Conservation (phyloP, 2,888 invertebrate genomes). For the Erpobdella octoculata region DNA sequence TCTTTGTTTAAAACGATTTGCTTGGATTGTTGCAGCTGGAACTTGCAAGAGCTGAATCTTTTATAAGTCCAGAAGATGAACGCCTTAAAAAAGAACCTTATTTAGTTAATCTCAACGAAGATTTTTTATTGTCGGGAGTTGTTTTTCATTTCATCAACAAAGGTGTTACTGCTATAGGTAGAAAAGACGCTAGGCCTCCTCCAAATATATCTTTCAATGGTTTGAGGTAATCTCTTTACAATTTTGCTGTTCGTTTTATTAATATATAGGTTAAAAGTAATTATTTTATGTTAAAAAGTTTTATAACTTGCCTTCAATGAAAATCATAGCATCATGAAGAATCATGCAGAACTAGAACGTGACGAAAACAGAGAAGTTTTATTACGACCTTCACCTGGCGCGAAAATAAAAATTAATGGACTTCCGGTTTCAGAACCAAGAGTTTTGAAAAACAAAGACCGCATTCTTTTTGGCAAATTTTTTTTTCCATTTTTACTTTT, state of each 20-base stretch:
- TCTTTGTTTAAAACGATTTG: too few relatives aligned
- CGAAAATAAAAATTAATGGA: slow-evolving; percentile 52
- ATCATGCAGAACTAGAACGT: slow-evolving; percentile 31
- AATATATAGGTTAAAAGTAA: not conserved
- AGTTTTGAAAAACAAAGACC: slow-evolving; percentile 47
- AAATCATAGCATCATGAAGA: slow-evolving; percentile 40
- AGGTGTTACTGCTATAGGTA: slow-evolving; percentile 46
- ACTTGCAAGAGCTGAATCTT: slow-evolving; percentile 18
- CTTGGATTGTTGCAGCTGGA: too few relatives aligned
- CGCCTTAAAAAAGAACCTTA: slow-evolving; percentile 43
- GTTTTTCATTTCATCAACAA: slow-evolving; percentile 46
- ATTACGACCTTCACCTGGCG: slow-evolving; percentile 38
- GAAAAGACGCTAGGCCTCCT: slow-evolving; percentile 46
- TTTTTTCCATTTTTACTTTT: too few relatives aligned
- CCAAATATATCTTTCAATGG: slow-evolving; percentile 49
- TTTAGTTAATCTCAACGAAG: slow-evolving; percentile 51
- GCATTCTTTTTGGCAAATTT: slow-evolving; percentile 51
- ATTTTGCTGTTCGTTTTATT: not conserved
- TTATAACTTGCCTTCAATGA: not conserved
- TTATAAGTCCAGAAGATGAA: slow-evolving; percentile 13
- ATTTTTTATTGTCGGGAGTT: slow-evolving; percentile 51
- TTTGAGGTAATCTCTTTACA: slow-evolving; percentile 42
- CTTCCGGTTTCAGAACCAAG: slow-evolving; percentile 46
- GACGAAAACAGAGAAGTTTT: not conserved
- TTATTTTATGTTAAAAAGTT: not conserved